phyloP scores from a whole-genome alignment of 92 coral and sea anemone species.

The Hydrozoanthus gracilis region DNA sequence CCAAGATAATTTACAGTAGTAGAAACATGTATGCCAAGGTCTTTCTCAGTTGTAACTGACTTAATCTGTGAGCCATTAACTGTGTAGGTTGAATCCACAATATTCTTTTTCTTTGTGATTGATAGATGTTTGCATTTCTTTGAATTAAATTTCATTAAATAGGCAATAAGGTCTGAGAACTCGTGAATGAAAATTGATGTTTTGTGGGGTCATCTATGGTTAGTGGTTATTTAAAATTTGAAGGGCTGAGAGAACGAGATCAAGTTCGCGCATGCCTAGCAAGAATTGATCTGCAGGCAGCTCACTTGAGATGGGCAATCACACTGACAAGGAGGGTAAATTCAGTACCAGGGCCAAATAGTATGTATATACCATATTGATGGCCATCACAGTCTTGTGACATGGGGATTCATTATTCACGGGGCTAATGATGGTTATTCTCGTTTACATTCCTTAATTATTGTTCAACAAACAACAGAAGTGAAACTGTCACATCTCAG shows the following conservation, averaged over 20 bases:
- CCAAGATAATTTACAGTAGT: no score
- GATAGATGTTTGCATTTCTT: no score
- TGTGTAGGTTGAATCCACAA: no score
- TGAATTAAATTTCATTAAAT: neutral
- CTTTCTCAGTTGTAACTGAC: no score
- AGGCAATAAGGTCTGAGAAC: constrained; percentile 52
- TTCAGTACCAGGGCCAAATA: constrained; percentile 50
- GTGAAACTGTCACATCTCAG: constrained; percentile 46
- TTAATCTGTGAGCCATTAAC: no score
- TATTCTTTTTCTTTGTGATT: no score
- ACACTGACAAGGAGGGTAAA: constrained; percentile 45
- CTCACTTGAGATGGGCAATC: constrained; percentile 48
- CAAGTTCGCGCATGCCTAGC: constrained; percentile 43
- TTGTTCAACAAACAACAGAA: constrained; percentile 53
- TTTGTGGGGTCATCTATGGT: constrained; percentile 54
- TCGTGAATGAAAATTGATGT: constrained; percentile 49
- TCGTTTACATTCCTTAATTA: constrained; percentile 49
- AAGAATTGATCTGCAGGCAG: constrained; percentile 37
- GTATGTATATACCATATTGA: constrained; percentile 63
- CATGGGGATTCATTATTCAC: constrained; percentile 62
- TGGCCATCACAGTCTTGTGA: constrained; percentile 56
- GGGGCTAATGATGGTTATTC: constrained; percentile 60
- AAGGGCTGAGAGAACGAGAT: constrained; percentile 29
- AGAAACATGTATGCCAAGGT: no score
- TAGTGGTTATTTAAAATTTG: constrained; percentile 33